Percentiles rank a stretch among this genome's conserved stretches.
Conservation (phyloP, 2,113 vertebrate species). For the Micronycteris hirsuta region DNA sequence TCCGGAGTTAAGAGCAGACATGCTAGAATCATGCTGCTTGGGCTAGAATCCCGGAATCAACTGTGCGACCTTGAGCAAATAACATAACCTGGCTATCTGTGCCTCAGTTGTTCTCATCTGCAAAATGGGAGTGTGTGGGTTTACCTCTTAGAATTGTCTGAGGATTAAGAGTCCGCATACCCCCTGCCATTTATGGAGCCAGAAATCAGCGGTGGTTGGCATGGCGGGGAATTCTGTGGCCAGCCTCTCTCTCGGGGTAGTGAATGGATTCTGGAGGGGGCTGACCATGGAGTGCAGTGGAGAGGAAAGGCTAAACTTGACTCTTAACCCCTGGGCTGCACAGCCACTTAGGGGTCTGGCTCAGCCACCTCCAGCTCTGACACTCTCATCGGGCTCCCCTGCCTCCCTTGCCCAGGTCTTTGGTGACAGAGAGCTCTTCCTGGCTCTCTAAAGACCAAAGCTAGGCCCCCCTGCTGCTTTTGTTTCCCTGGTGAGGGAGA, state of each 20-base stretch:
- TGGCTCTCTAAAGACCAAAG: not conserved
- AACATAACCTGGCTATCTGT: not conserved
- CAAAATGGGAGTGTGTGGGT: not conserved
- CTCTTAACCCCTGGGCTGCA: not conserved
- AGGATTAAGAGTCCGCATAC: not conserved
- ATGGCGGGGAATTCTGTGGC: not conserved
- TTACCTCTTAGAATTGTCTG: not conserved
- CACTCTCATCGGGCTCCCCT: not conserved
- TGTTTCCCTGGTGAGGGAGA: not conserved
- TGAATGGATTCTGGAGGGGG: not conserved
- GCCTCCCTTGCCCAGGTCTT: not conserved
- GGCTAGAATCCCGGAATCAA: not conserved
- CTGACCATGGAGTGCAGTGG: not conserved
- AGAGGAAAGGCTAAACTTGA: not conserved
- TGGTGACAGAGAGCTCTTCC: not conserved
- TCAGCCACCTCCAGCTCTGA: not conserved
- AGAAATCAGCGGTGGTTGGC: not conserved
- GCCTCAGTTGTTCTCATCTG: not conserved
- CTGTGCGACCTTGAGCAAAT: not conserved
- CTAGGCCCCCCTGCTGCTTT: not conserved
- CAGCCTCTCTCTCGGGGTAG: not conserved
- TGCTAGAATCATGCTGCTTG: not conserved
- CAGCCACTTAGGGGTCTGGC: not conserved
- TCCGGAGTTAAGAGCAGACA: not conserved
- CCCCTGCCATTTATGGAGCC: not conserved